phyloP scores from a whole-genome alignment of 2,888 invertebrate species.

The Aphidoletes aphidimyza region DNA sequence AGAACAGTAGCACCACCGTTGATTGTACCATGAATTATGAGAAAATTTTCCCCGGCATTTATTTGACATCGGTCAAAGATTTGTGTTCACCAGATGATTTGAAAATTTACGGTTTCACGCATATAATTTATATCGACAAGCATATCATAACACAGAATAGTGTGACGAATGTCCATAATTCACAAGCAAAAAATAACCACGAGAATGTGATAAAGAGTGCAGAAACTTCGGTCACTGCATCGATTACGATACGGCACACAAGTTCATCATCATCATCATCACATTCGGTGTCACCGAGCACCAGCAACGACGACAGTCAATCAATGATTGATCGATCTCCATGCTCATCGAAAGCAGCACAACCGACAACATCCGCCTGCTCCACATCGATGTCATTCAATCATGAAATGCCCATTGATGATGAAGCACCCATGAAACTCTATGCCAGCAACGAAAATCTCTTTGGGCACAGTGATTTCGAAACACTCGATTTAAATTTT shows the following conservation, averaged over 20 bases:
- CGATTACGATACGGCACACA: background rate
- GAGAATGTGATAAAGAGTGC: constrained; percentile 32
- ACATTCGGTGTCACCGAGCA: background rate
- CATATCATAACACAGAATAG: constrained; percentile 51
- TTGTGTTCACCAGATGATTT: constrained; percentile 61
- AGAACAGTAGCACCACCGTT: constrained; percentile 2
- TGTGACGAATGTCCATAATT: background rate
- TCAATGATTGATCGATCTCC: constrained; percentile 21
- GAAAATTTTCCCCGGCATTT: constrained; percentile 61
- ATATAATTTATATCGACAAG: constrained; percentile 62
- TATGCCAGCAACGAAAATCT: constrained; percentile 22
- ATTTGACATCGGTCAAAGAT: constrained; percentile 60
- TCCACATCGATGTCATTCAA: background rate
- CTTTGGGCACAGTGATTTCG: constrained; percentile 50
- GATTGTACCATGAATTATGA: constrained; percentile 57
- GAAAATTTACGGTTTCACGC: constrained; percentile 61
- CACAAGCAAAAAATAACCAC: background rate
- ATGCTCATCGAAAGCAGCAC: background rate
- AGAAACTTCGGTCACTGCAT: constrained; percentile 16
- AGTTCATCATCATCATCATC: background rate
- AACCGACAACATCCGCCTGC: background rate
- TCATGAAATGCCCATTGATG: constrained; percentile 37
- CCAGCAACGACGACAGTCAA: background rate
- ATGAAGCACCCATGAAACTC: background rate
- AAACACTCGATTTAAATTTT: constrained; percentile 60